These are phyloP conservation scores for Drosophila quadrilineata DNA, from an alignment of 1,140 invertebrate genomes.

Conservation along the genomic window DNA sequence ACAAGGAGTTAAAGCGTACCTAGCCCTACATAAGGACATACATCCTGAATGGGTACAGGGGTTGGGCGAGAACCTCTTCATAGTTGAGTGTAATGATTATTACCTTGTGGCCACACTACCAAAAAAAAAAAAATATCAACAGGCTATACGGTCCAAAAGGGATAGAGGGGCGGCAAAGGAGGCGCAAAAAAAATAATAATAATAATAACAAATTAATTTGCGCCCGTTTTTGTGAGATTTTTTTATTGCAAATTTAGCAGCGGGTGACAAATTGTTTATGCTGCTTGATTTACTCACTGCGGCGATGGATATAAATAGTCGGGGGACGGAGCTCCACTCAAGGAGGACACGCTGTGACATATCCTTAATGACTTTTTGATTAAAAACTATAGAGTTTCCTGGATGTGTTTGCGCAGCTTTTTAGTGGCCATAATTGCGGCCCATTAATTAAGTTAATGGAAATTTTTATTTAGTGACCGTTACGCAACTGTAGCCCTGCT, in stretches of 20 bases:
- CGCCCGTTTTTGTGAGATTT: conserved; percentile 56
- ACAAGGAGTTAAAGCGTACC: conserved; percentile 38
- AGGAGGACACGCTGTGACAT: conserved; percentile 49
- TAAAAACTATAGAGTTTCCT: conserved; percentile 71
- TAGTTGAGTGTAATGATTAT: conserved; percentile 40
- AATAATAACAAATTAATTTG: conserved; percentile 62
- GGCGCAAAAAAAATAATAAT: too few relatives aligned
- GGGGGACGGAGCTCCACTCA: neutral
- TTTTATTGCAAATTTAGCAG: conserved; percentile 67
- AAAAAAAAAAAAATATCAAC: conserved; percentile 60
- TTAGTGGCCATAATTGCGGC: conserved; percentile 64
- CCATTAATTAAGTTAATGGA: conserved; percentile 78
- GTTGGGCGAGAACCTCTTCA: neutral
- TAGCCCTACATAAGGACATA: neutral
- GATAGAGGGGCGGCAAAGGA: conserved; percentile 44
- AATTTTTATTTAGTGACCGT: conserved; percentile 62
- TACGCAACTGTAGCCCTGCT: neutral
- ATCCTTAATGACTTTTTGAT: conserved; percentile 62
- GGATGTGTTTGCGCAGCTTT: conserved; percentile 43
- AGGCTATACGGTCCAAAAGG: conserved; percentile 49
- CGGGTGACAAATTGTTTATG: conserved; percentile 69
- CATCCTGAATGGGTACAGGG: conserved; percentile 11
- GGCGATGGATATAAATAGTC: neutral
- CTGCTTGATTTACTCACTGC: conserved; percentile 56
- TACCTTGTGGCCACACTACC: conserved; percentile 56